A percentile compares a stretch with the other conserved stretches of the same genome.
These are phyloP conservation scores for Brachionus rotundiformis DNA, from an alignment of 1,140 invertebrate genomes.

Conservation along the genomic window DNA sequence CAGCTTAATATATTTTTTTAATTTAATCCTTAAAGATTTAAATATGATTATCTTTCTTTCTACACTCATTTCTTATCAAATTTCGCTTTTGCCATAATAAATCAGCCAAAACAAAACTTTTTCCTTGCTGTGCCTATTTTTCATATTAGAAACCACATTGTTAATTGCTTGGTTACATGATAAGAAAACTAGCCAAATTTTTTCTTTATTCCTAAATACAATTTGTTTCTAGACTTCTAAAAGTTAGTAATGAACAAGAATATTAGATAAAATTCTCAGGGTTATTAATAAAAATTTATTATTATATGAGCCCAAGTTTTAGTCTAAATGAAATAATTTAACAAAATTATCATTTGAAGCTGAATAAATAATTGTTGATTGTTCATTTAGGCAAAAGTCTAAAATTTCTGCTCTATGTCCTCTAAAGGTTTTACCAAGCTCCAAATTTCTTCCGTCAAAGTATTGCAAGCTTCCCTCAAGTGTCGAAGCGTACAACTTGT, in stretches of 20 bases:
- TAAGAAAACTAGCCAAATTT: not conserved
- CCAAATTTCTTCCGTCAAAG: slow-evolving; percentile 50
- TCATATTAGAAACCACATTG: too few species aligned
- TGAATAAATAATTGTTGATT: slow-evolving; percentile 36
- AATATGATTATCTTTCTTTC: not conserved
- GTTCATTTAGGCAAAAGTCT: slow-evolving; percentile 44
- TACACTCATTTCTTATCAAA: too few species aligned
- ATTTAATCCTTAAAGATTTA: not conserved
- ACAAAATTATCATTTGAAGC: slow-evolving; percentile 49
- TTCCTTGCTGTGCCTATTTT: not conserved
- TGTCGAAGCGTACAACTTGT: slow-evolving; percentile 13
- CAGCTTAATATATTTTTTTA: too few species aligned
- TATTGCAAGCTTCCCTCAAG: not conserved
- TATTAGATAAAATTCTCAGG: not conserved
- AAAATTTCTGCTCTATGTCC: slow-evolving; percentile 35
- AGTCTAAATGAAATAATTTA: slow-evolving; percentile 37
- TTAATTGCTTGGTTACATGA: not conserved
- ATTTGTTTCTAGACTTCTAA: too few species aligned
- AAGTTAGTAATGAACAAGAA: not conserved
- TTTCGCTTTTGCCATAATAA: too few species aligned
- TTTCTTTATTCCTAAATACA: too few species aligned
- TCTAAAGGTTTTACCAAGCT: slow-evolving; percentile 11
- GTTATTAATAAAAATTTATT: not conserved
- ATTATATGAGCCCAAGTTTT: not conserved
- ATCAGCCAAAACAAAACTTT: not conserved